Conservation (phyloP, 1,140 invertebrate species). For the Dreissena rostriformis region DNA sequence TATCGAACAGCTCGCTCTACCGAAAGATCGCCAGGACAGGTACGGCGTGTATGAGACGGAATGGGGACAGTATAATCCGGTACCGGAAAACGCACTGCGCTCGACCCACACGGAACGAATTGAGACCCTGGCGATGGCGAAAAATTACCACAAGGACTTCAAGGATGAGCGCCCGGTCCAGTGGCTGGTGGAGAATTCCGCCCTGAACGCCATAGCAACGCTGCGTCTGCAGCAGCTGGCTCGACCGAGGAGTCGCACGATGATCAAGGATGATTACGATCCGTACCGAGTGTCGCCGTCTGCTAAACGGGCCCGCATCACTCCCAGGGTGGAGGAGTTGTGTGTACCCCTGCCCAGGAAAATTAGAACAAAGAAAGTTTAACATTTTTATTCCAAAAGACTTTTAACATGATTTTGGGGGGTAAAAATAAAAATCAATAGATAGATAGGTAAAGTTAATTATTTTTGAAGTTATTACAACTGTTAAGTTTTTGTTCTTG, state of each 20-base stretch:
- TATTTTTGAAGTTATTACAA: no score
- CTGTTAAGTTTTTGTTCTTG: no score
- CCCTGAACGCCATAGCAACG: constrained; percentile 72
- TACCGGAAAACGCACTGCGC: constrained; percentile 59
- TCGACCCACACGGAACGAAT: constrained; percentile 59
- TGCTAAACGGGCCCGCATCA: constrained; percentile 66
- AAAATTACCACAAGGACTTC: constrained; percentile 66
- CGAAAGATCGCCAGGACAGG: constrained; percentile 59
- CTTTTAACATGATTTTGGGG: background rate
- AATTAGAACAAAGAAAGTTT: constrained; percentile 67
- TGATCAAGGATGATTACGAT: constrained; percentile 76
- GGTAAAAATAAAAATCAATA: background rate
- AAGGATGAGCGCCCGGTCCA: constrained; percentile 66
- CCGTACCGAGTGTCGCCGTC: constrained; percentile 71
- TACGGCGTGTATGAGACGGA: constrained; percentile 61
- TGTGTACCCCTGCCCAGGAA: constrained; percentile 73
- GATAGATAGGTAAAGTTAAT: no score
- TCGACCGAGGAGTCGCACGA: constrained; percentile 70
- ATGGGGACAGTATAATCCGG: constrained; percentile 64
- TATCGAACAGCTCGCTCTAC: constrained; percentile 61
- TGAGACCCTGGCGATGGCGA: constrained; percentile 68
- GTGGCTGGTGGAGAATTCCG: constrained; percentile 66
- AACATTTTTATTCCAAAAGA: background rate
- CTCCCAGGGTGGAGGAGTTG: constrained; percentile 73
- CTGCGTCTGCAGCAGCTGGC: constrained; percentile 72